phyloP scores from a whole-genome alignment of 2,113 vertebrate genomes.

The Uria lomvia region DNA sequence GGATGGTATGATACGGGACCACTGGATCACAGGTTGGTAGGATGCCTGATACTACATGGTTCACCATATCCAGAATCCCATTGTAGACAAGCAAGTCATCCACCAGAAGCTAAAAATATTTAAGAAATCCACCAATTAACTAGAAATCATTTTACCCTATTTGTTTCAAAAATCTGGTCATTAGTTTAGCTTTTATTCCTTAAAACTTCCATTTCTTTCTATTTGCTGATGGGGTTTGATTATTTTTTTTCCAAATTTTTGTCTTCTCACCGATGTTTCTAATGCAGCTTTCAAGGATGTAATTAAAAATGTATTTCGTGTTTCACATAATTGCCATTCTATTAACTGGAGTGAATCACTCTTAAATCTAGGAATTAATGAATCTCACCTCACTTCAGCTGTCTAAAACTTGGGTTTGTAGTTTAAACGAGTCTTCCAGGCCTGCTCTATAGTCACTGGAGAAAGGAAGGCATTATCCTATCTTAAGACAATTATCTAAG shows the following conservation, averaged over 20 bases:
- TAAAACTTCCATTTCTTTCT: not conserved
- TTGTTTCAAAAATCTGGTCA: not conserved
- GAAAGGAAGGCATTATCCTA: not conserved
- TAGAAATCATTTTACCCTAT: not conserved
- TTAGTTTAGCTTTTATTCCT: not conserved
- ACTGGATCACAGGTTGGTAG: slow-evolving; percentile 87
- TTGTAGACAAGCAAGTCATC: slow-evolving; percentile 97
- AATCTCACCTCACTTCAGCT: slow-evolving; percentile 19
- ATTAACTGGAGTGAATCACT: not conserved
- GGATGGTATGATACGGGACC: slow-evolving; percentile 90
- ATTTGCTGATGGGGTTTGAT: not conserved
- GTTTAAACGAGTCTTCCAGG: not conserved
- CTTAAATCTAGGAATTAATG: slow-evolving; percentile 24
- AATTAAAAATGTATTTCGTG: slow-evolving; percentile 32
- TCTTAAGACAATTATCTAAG: not conserved
- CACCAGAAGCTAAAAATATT: slow-evolving; percentile 84
- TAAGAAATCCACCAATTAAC: not conserved
- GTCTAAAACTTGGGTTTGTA: not conserved
- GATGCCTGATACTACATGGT: slow-evolving; percentile 81
- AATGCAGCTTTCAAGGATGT: not conserved
- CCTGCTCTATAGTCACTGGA: not conserved
- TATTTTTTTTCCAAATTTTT: not conserved
- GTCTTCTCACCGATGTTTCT: not conserved
- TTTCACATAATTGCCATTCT: slow-evolving; percentile 31
- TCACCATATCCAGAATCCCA: slow-evolving; percentile 86